Percentiles rank a stretch among this genome's conserved stretches.
These are phyloP conservation scores for Caenorhabditis panamensis DNA, from an alignment of 2,888 invertebrate species.

Conservation along the genomic window DNA sequence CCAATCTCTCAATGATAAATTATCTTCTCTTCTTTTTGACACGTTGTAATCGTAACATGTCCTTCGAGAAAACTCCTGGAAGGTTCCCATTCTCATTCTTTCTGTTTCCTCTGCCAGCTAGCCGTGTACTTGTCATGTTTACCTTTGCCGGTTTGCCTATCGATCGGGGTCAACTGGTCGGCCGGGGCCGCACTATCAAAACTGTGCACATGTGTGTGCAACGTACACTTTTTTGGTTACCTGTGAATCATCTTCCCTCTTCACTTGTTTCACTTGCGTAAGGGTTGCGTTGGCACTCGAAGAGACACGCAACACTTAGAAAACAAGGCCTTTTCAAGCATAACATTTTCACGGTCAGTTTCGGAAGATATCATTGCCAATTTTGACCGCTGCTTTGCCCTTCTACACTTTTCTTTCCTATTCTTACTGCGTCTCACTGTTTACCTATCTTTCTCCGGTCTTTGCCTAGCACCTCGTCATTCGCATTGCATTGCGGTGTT, in stretches of 20 bases:
- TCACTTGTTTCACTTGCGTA: too few relatives aligned
- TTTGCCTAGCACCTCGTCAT: not conserved
- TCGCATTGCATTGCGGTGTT: slow-evolving; percentile 3
- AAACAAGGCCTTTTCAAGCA: not conserved
- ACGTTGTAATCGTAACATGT: not conserved
- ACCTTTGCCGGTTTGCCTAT: slow-evolving; percentile 46
- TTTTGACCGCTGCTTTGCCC: too few relatives aligned
- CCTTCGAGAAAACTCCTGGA: too few relatives aligned
- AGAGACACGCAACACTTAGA: too few relatives aligned
- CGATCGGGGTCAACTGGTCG: slow-evolving; percentile 53
- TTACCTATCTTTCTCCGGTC: slow-evolving; percentile 8
- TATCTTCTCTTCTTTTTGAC: not conserved
- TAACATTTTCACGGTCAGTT: not conserved
- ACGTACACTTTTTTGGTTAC: slow-evolving; percentile 3
- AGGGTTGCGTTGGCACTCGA: not conserved
- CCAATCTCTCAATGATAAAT: too few relatives aligned
- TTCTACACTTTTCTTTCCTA: too few relatives aligned
- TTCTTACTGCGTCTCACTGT: slow-evolving; percentile 5
- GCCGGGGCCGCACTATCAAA: slow-evolving; percentile 44
- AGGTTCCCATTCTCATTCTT: slow-evolving; percentile 8
- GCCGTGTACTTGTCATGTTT: slow-evolving; percentile 58
- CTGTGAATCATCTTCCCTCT: slow-evolving; percentile 2
- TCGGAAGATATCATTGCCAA: not conserved
- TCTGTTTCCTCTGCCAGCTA: slow-evolving; percentile 1
- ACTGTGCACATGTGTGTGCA: slow-evolving; percentile 20